Conservation (phyloP, 2,113 vertebrate species). For the Dipodomys stephensi region DNA sequence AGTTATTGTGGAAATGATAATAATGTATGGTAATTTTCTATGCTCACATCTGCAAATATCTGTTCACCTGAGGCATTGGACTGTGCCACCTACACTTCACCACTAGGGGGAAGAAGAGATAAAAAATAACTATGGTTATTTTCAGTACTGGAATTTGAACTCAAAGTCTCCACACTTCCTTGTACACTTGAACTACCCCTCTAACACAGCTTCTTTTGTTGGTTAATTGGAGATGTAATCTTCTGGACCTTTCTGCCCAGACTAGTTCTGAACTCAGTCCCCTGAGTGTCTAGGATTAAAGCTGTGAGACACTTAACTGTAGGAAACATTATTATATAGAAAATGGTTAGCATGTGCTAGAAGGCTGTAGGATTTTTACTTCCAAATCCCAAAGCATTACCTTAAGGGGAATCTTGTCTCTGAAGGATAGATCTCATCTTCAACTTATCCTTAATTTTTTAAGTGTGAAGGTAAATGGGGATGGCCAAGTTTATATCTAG, state of each 20-base stretch:
- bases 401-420: neutral
- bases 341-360: neutral
- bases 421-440: too few species aligned
- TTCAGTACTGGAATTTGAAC: too few species aligned
- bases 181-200: too few species aligned
- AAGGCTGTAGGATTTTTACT: neutral
- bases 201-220: too few species aligned
- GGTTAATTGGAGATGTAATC: too few species aligned
- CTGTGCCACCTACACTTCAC: constrained; percentile 24
- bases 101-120: constrained; percentile 83
- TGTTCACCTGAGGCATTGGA: neutral
- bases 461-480: neutral
- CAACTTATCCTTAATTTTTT: neutral
- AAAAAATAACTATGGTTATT: neutral
- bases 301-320: neutral
- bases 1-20: neutral
- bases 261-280: too few species aligned
- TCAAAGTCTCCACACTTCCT: too few species aligned
- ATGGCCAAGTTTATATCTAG: neutral
- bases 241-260: too few species aligned
- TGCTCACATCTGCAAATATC: fast-evolving
- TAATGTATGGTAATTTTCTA: fast-evolving
- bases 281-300: too few species aligned
- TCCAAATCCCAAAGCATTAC: neutral
- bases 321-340: neutral